Percentiles rank a stretch among this genome's conserved stretches.
Conservation (phyloP, 2,113 vertebrate genomes). For the Varanus komodoensis region DNA sequence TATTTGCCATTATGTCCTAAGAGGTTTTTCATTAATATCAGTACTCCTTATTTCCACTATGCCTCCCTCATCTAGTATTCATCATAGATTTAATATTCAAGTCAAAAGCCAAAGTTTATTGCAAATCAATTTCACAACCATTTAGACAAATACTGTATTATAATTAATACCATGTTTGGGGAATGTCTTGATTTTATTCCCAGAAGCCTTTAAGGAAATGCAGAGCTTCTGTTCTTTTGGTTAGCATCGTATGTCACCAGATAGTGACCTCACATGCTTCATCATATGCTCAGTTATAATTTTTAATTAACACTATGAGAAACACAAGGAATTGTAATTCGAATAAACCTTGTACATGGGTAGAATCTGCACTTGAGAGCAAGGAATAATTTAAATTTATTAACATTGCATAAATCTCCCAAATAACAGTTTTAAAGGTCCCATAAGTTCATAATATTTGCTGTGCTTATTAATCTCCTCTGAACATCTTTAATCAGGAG, state of each 20-base stretch:
- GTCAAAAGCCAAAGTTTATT: neutral
- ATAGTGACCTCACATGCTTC: conserved; percentile 34
- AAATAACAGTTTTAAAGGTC: conserved; percentile 57
- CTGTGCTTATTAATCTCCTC: conserved; percentile 67
- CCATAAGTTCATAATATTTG: conserved; percentile 60
- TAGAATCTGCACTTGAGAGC: conserved; percentile 57
- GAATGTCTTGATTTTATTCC: conserved; percentile 20
- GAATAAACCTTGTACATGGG: conserved; percentile 3
- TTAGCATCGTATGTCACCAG: neutral
- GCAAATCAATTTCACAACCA: neutral
- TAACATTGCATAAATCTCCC: conserved; percentile 60
- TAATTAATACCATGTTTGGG: neutral
- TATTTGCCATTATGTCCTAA: neutral
- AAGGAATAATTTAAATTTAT: conserved; percentile 69
- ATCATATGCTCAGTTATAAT: conserved; percentile 49
- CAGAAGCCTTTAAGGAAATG: neutral
- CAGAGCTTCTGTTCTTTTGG: conserved; percentile 18
- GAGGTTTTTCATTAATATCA: neutral
- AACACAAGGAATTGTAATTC: conserved; percentile 41
- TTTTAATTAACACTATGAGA: conserved; percentile 50
- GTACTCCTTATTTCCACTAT: neutral
- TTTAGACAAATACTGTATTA: neutral
- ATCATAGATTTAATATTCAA: neutral
- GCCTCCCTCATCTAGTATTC: neutral
- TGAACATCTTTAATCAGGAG: conserved; percentile 56